Evolutionary conservation across 2,113 vertebrate species (phyloP).

Genomic region (Notarius quadriscutis): DNA sequence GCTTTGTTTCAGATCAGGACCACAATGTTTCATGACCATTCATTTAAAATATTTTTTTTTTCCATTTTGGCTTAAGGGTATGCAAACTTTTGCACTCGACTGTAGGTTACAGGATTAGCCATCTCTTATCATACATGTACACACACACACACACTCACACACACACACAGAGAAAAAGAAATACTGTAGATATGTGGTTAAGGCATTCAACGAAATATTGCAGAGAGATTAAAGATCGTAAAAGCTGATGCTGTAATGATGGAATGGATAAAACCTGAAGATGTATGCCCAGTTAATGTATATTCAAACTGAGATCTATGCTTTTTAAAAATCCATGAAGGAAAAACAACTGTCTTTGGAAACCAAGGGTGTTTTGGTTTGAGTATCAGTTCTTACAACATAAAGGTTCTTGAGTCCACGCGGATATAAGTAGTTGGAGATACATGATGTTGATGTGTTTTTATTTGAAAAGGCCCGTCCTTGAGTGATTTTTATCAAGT

Average conservation of each 20-base stretch:
- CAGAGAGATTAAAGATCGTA: conserved; percentile 91
- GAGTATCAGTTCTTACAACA: conserved; percentile 67
- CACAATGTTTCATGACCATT: background rate
- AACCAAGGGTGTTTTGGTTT: conserved; percentile 85
- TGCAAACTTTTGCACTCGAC: background rate
- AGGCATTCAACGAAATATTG: conserved; percentile 98
- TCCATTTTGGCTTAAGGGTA: background rate
- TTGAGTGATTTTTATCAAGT: conserved; percentile 3
- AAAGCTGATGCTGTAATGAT: conserved; percentile 73
- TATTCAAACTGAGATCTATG: conserved; percentile 44
- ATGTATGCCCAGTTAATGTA: conserved; percentile 55
- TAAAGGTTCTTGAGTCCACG: conserved; percentile 66
- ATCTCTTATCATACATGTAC: background rate
- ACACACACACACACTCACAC: conserved; percentile 19
- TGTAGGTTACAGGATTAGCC: background rate
- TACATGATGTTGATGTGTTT: conserved; percentile 28
- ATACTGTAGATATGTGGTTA: conserved; percentile 77
- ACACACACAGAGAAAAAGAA: conserved; percentile 49
- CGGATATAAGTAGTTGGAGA: conserved; percentile 34
- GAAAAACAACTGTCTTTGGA: conserved; percentile 84
- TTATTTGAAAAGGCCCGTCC: conserved; percentile 30
- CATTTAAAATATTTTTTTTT: background rate
- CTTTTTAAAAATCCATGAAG: conserved; percentile 47
- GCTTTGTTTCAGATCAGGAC: background rate
- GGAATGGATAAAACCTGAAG: conserved; percentile 53